phyloP scores from a whole-genome alignment of 1,140 invertebrate genomes.

The Penaeus indicus region DNA sequence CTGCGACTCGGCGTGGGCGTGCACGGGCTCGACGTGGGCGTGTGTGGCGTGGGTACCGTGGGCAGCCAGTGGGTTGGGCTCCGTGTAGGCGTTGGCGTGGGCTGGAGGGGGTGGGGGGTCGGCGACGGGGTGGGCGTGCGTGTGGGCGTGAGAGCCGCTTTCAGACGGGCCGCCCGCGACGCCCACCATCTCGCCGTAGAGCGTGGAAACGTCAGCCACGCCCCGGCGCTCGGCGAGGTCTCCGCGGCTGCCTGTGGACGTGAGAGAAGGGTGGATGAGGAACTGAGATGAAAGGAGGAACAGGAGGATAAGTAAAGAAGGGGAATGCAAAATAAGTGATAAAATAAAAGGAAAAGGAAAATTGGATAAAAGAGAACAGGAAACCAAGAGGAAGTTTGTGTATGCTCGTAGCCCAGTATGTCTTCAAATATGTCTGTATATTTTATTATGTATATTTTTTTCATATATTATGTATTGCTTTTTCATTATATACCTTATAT shows the following conservation, averaged over 20 bases:
- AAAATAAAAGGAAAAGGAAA: too few species aligned
- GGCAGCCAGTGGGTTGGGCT: neutral
- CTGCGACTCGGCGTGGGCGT: conserved; percentile 50
- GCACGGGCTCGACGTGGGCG: conserved; percentile 57
- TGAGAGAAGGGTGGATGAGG: neutral
- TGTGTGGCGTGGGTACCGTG: conserved; percentile 54
- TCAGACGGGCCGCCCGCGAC: too few species aligned
- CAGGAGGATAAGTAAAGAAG: too few species aligned
- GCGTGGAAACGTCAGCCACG: conserved; percentile 58
- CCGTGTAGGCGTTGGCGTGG: neutral
- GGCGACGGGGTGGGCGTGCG: neutral
- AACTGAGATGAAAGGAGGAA: too few species aligned
- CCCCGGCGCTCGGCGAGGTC: conserved; percentile 48
- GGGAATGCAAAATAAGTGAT: too few species aligned
- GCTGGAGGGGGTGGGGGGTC: neutral
- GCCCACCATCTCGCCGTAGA: conserved; percentile 62
- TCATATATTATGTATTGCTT: too few species aligned
- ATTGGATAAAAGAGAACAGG: too few species aligned
- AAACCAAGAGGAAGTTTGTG: too few species aligned
- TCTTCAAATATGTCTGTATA: too few species aligned
- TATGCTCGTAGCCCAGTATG: too few species aligned
- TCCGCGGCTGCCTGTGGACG: conserved; percentile 52
- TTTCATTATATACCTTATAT: too few species aligned
- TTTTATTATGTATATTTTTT: too few species aligned
- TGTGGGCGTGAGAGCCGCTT: neutral